Evolutionary conservation across 2,888 invertebrate genomes (phyloP).

Genomic region (Panopea generosa): DNA sequence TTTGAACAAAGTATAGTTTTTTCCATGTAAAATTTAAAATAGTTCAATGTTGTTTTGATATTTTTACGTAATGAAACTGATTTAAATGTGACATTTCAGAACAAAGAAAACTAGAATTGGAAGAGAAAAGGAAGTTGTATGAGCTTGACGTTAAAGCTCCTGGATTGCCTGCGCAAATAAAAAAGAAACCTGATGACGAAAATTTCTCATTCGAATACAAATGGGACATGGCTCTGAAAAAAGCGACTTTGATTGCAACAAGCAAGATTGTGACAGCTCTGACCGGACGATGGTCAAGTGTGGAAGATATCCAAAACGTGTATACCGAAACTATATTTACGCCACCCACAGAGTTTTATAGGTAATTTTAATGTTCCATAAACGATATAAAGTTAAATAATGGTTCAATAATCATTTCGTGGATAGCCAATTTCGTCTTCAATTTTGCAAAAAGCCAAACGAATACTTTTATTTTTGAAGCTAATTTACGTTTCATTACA

Average conservation of each 20-base stretch:
- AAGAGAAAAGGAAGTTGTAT: conserved; percentile 72
- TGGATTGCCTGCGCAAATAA: conserved; percentile 52
- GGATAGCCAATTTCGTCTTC: too few species aligned
- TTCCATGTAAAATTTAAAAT: too few species aligned
- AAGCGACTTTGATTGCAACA: conserved; percentile 23
- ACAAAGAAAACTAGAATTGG: conserved; percentile 81
- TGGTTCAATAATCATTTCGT: too few species aligned
- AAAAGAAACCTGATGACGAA: conserved; percentile 35
- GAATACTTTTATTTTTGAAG: too few species aligned
- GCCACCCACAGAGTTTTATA: conserved; percentile 43
- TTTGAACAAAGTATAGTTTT: too few species aligned
- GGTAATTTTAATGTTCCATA: conserved; percentile 15
- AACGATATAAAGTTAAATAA: too few species aligned
- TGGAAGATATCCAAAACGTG: conserved; percentile 78
- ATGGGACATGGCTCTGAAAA: conserved; percentile 42
- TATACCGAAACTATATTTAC: conserved; percentile 69
- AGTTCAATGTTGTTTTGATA: too few species aligned
- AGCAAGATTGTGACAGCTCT: conserved; percentile 60
- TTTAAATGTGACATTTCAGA: conserved; percentile 46
- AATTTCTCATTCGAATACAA: conserved; percentile 32
- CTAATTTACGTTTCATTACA: too few species aligned
- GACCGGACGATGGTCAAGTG: conserved; percentile 78
- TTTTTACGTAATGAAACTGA: too few species aligned
- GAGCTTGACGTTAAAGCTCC: conserved; percentile 37
- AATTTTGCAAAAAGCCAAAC: too few species aligned